These are phyloP conservation scores for Mesorhabditis belari DNA, from an alignment of 2,888 invertebrate species.

Conservation along the genomic window DNA sequence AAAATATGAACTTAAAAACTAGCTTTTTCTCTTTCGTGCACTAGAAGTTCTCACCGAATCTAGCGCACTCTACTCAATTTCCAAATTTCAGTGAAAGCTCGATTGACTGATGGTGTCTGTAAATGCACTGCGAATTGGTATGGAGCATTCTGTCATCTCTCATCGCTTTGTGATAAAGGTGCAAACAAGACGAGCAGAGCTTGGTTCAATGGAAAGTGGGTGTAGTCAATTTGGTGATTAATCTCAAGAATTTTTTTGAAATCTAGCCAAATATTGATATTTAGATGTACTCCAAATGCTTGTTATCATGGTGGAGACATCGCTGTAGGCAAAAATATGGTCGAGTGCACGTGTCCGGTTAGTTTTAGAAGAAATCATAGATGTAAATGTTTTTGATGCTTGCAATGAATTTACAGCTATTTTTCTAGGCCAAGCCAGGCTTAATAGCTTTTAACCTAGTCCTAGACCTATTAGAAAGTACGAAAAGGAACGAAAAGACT, in stretches of 20 bases:
- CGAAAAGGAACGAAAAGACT: no score
- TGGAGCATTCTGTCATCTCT: constrained; percentile 11
- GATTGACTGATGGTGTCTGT: constrained; percentile 32
- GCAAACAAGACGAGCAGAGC: not conserved
- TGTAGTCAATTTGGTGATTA: not conserved
- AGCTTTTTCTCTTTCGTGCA: no score
- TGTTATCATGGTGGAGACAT: constrained; percentile 46
- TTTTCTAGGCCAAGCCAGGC: no score
- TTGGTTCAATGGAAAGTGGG: not conserved
- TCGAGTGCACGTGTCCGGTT: constrained; percentile 46
- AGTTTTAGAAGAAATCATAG: no score
- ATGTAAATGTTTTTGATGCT: no score
- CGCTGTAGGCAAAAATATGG: constrained; percentile 38
- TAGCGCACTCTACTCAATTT: no score
- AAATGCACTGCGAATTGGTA: constrained; percentile 37
- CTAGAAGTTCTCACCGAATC: no score
- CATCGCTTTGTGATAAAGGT: not conserved
- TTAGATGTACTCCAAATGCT: constrained; percentile 42
- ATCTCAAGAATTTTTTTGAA: not conserved
- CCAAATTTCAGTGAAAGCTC: constrained; percentile 26
- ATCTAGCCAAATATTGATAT: constrained; percentile 3
- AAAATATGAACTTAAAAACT: not conserved
- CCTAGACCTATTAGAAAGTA: no score
- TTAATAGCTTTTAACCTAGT: no score
- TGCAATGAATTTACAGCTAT: no score